Conservation (phyloP, 2,888 invertebrate species). For the Unio pictorum region DNA sequence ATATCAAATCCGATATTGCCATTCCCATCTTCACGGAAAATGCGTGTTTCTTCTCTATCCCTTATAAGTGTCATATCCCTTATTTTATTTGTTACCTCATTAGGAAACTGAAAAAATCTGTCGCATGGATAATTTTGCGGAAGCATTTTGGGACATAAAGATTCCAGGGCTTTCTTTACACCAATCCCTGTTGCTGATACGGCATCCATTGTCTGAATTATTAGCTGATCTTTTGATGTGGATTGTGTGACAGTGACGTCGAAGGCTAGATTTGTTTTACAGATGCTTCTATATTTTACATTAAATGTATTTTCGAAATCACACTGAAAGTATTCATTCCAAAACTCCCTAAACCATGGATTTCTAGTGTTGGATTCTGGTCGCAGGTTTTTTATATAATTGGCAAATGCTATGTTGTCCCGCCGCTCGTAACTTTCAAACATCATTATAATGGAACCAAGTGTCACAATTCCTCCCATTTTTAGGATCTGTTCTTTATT, state of each 20-base stretch:
- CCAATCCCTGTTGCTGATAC: conserved; percentile 53
- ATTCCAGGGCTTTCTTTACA: conserved; percentile 33
- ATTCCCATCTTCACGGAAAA: conserved; percentile 57
- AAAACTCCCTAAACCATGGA: conserved; percentile 60
- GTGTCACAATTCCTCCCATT: conserved; percentile 30
- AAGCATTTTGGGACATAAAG: conserved; percentile 35
- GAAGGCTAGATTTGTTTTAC: conserved; percentile 23
- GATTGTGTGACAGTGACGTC: conserved; percentile 17
- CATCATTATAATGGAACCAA: conserved; percentile 52
- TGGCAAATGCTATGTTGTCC: conserved; percentile 15
- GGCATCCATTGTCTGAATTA: conserved; percentile 54
- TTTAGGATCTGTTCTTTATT: conserved; percentile 39
- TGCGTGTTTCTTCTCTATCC: conserved; percentile 15
- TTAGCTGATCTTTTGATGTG: conserved; percentile 44
- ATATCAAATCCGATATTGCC: conserved; percentile 57
- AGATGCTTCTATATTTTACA: conserved; percentile 31
- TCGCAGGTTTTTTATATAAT: conserved; percentile 19
- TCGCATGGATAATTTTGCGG: conserved; percentile 40
- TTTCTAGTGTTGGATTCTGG: conserved; percentile 35
- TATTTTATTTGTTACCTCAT: conserved; percentile 18
- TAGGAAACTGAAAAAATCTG: conserved; percentile 18
- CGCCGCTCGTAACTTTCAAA: conserved; percentile 26
- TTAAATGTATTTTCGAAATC: conserved; percentile 47
- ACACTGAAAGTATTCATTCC: conserved; percentile 56
- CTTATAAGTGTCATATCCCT: conserved; percentile 16